phyloP scores from a whole-genome alignment of 2,113 vertebrate species.

The Platichthys stellatus region DNA sequence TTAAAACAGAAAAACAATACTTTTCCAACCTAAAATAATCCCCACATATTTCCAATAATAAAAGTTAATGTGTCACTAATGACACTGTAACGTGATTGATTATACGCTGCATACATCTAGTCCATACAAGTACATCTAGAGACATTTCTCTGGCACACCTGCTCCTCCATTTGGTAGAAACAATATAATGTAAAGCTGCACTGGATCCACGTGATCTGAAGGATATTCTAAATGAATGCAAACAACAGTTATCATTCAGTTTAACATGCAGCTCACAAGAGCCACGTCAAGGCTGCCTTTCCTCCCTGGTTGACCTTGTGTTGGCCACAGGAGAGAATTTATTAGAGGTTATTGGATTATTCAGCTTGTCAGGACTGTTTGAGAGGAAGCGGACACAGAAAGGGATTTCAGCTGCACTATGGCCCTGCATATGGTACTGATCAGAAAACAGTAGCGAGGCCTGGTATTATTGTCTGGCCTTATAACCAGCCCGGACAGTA shows the following conservation, averaged over 20 bases:
- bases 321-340: conserved; percentile 55
- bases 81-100: too few species aligned
- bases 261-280: not conserved
- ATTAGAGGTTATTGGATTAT: conserved; percentile 73
- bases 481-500: conserved; percentile 71
- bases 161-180: not conserved
- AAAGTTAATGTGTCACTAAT: too few species aligned
- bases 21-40: too few species aligned
- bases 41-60: too few species aligned
- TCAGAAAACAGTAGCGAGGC: conserved; percentile 74
- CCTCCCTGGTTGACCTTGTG: conserved; percentile 25
- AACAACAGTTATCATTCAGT: not conserved
- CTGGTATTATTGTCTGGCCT: conserved; percentile 68
- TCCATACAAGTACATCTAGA: too few species aligned
- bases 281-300: conserved; percentile 21
- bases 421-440: conserved; percentile 75
- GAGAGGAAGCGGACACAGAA: conserved; percentile 63
- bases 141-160: not conserved
- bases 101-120: too few species aligned
- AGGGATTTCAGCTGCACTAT: conserved; percentile 60
- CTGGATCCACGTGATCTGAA: not conserved
- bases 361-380: conserved; percentile 70
- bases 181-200: not conserved
- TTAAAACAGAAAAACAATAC: too few species aligned
- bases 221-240: not conserved